Base-by-base conservation (phyloP, 2,888 invertebrate genomes). In the Lutraria lutraria region DNA sequence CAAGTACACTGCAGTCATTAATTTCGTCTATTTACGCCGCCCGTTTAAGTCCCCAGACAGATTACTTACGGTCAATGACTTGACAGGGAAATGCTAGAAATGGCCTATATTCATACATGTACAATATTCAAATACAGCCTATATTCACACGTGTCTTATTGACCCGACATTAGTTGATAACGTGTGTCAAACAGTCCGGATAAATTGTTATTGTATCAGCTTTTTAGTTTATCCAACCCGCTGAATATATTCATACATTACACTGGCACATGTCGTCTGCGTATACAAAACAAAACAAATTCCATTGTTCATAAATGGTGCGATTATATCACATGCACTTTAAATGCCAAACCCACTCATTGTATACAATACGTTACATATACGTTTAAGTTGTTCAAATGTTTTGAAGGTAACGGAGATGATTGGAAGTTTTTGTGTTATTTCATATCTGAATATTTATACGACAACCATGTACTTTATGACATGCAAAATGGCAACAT, bases 41-140 rank as follows among this genome's bases (percentile, higher is more conserved):
- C 25, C n/a, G 25, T 25, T 68, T 68, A 12, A 25, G 63, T 68
- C 63, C 63, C 25, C 25, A 76, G 80, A 60, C 85, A 34, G 54
- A 31, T 88, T 88, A 88, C 81, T 82, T 82, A 83, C 88, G 88
- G 88, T 88, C 88, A 88, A 10, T 80, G 79, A 52, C 21, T 79
- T 43, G 13, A 25, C 25, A 54, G 54, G 52, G 54, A 21, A 81
- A 53, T 15, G 31, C 56, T 63, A 81, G 72, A 81, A 43, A 34
- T 63, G 87, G 80, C 87, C 87, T 53, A 80, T 79, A 83, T 87
- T 83, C 53, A 81, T 72, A 63, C 60, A 54, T 83, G 85, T 43
- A 43, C 43, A 43, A 43, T 43, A 43, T 43, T 43, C 43, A 81
- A 54, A 81, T 52, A 34, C 80, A 83, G 80, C 87, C 87, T 53